Evolutionary conservation across 2,113 vertebrate species (phyloP), one percentile per base, ranked within the genome.

Genomic region (Strix aluco): DNA sequence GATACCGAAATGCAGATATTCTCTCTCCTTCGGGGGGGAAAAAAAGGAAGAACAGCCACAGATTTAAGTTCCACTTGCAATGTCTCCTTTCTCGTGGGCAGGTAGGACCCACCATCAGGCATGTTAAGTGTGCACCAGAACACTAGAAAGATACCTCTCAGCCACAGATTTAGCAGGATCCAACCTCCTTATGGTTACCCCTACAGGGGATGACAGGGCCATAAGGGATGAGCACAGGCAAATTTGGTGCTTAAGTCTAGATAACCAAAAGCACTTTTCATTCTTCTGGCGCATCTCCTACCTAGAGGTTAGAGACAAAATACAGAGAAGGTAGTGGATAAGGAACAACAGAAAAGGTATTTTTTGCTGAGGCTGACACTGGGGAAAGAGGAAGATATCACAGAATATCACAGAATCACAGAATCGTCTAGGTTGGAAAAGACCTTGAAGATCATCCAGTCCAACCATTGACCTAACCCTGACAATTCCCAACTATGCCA

Each of bases 151-250:
- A 1, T 8, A 30, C 8, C 26, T 57, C 59, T 12, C 46, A 52
- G n/a, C 10, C 15, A 16, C 1, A 36, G 57, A 49, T 58, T 58
- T 13, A 51, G 14, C 19, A 42, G 67, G 40, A 81, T 59, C 5
- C 10, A 0, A 7, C 17, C 65, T 81, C 79, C 72, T 20, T 27
- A 30, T 0, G 11, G 29, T 22, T 19, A 22, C 2, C 15, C 6
- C 13, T 38, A 0, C 0, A 2, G 22, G 9, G 32, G 5, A 17
- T 0, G 5, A 23, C 0, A 0, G 38, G 40, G 23, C 46, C 10
- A 5, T 15, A 73, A 58, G 36, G 34, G 13, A 26, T 5, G 26
- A 17, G 29, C 18, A 32, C 22, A 15, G 13, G 10, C 12, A 67
- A 14, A 74, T 38, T 47, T 25, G 36, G 11, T 25, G 15, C 47